Conservation (phyloP, 2,797 vertebrate genomes). For the Coluber constrictor region DNA sequence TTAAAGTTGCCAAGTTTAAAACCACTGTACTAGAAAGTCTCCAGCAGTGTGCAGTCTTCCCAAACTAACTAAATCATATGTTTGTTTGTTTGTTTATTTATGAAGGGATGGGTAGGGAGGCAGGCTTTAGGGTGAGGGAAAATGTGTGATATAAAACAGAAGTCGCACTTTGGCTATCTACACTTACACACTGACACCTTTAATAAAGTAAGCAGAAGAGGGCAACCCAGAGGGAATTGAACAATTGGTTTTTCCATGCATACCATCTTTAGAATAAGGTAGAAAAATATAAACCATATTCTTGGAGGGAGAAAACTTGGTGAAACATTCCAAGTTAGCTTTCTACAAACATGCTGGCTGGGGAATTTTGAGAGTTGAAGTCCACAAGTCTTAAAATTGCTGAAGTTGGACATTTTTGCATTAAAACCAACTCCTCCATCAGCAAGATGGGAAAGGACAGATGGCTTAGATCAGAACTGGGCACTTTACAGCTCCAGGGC, state of each 20-base stretch:
- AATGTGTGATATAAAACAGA: not conserved
- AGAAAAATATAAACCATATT: not conserved
- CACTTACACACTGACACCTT: not conserved
- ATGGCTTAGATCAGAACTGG: not conserved
- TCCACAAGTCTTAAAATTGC: no score
- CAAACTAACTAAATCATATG: not conserved
- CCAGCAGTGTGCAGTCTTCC: not conserved
- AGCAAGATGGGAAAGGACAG: not conserved
- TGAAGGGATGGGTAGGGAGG: not conserved
- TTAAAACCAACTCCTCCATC: not conserved
- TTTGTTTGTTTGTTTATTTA: not conserved
- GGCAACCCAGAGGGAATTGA: not conserved
- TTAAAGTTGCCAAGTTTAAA: not conserved
- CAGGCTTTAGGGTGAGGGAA: not conserved
- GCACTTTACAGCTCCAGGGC: not conserved
- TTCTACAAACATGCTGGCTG: not conserved
- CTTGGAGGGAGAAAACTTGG: not conserved
- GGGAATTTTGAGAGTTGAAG: no score
- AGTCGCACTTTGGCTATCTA: not conserved
- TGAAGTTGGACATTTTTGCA: no score
- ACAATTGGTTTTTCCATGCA: accelerated
- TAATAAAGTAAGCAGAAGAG: not conserved
- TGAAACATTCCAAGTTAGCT: not conserved
- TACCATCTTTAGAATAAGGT: not conserved
- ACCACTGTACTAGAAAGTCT: not conserved